A percentile compares a stretch with the other conserved stretches of the same genome.
These are phyloP conservation scores for Dolichoris vasculosae DNA, from an alignment of 1,140 invertebrate species.

Conservation along the genomic window DNA sequence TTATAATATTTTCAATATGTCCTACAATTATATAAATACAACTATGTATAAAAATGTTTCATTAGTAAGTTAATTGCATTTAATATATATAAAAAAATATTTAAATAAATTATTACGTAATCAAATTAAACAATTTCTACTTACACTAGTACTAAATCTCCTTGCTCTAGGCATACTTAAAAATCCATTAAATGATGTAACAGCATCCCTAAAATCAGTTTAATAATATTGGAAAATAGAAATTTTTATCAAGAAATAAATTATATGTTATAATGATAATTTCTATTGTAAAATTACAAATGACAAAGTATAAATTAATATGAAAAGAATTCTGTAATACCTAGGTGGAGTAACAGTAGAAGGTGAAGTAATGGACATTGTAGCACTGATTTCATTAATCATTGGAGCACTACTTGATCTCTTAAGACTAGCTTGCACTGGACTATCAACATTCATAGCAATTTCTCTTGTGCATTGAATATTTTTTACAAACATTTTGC, in stretches of 20 bases:
- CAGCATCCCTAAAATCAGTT: slow-evolving; percentile 70
- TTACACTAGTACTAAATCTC: slow-evolving; percentile 90
- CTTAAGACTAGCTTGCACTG: slow-evolving; percentile 79
- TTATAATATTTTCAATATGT: no score
- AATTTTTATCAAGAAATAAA: not conserved
- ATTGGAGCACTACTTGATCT: slow-evolving; percentile 89
- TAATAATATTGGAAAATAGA: not conserved
- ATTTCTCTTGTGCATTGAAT: slow-evolving; percentile 51
- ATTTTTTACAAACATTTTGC: slow-evolving; percentile 48
- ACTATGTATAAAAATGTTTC: no score
- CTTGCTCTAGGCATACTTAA: slow-evolving; percentile 79
- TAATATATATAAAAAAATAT: not conserved
- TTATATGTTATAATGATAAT: not conserved
- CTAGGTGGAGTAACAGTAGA: slow-evolving; percentile 72
- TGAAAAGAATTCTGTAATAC: slow-evolving; percentile 52
- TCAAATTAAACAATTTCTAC: slow-evolving; percentile 58
- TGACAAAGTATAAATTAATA: not conserved
- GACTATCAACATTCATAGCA: slow-evolving; percentile 79
- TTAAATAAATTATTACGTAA: not conserved
- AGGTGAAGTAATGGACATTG: slow-evolving; percentile 71
- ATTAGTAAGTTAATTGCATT: not conserved
- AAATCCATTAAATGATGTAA: slow-evolving; percentile 78
- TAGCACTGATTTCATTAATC: slow-evolving; percentile 81
- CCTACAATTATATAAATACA: no score
- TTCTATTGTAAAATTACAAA: not conserved